Conservation (phyloP, 2,888 invertebrate genomes). For the Vannuccia rotundouncinata region DNA sequence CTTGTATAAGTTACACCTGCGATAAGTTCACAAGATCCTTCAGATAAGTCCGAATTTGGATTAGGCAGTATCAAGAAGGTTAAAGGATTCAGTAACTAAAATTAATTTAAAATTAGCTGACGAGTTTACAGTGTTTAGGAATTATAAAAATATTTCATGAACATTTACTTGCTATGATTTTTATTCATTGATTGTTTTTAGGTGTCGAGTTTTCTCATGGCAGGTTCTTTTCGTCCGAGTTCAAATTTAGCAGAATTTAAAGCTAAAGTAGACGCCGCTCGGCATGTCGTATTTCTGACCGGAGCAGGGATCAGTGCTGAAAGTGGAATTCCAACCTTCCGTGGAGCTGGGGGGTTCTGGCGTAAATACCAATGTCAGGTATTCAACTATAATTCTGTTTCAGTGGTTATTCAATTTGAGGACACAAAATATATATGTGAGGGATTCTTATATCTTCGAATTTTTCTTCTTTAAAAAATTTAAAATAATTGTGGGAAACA, state of each 20-base stretch:
- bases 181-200: background rate
- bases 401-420: too few relatives aligned
- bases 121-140: background rate
- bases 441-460: too few relatives aligned
- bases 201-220: background rate
- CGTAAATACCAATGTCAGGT: conserved; percentile 66
- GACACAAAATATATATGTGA: too few relatives aligned
- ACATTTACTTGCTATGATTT: background rate
- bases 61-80: too few relatives aligned
- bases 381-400: conserved; percentile 8
- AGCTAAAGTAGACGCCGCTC: conserved; percentile 62
- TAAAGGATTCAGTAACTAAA: too few relatives aligned
- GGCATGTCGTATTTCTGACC: conserved; percentile 66
- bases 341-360: conserved; percentile 69
- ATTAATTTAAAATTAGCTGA: too few relatives aligned
- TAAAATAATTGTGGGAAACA: too few relatives aligned
- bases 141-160: background rate
- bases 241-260: conserved; percentile 60
- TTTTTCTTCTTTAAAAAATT: too few relatives aligned
- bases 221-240: background rate
- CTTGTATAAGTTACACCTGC: too few relatives aligned
- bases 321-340: conserved; percentile 78
- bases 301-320: conserved; percentile 72
- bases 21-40: too few relatives aligned
- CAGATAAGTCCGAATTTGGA: too few relatives aligned